phyloP scores from a whole-genome alignment of 2,888 invertebrate genomes.

The Hydropsyche betteni region DNA sequence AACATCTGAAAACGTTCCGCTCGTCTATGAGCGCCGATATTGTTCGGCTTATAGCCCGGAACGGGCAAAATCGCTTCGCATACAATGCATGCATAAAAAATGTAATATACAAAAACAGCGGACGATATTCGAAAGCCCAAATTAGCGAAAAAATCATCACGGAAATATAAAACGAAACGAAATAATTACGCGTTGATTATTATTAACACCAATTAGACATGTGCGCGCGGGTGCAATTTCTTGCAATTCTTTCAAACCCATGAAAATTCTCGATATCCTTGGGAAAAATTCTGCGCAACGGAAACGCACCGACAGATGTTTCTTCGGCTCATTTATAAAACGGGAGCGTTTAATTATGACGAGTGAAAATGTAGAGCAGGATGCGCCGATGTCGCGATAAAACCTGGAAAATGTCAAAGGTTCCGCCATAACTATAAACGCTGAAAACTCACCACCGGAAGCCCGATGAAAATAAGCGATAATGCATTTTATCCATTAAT shows the following conservation, averaged over 20 bases:
- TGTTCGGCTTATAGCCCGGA: slow-evolving; percentile 49
- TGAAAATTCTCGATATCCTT: slow-evolving; percentile 47
- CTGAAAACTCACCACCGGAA: slow-evolving; percentile 23
- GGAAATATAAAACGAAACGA: neutral
- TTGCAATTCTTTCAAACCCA: slow-evolving; percentile 32
- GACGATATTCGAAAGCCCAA: neutral
- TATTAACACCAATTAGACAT: slow-evolving; percentile 34
- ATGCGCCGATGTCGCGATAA: slow-evolving; percentile 20
- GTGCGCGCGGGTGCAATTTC: slow-evolving; percentile 10
- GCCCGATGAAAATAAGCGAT: slow-evolving; percentile 15
- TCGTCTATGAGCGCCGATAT: slow-evolving; percentile 38
- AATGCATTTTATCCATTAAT: neutral
- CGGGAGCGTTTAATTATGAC: slow-evolving; percentile 43
- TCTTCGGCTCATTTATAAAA: slow-evolving; percentile 31
- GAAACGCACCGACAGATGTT: slow-evolving; percentile 45
- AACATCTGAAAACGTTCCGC: neutral
- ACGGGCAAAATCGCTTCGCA: slow-evolving; percentile 38
- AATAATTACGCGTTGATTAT: slow-evolving; percentile 6
- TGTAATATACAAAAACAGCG: neutral
- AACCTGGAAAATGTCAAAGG: slow-evolving; percentile 45
- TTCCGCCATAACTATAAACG: neutral
- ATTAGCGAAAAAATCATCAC: neutral
- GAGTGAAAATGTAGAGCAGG: slow-evolving; percentile 39
- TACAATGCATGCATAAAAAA: neutral
- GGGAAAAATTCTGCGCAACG: slow-evolving; percentile 42